Percentiles rank a stretch among this genome's conserved stretches.
Evolutionary conservation across 2,113 vertebrate species (phyloP).

Genomic region (Dipodomys spectabilis): DNA sequence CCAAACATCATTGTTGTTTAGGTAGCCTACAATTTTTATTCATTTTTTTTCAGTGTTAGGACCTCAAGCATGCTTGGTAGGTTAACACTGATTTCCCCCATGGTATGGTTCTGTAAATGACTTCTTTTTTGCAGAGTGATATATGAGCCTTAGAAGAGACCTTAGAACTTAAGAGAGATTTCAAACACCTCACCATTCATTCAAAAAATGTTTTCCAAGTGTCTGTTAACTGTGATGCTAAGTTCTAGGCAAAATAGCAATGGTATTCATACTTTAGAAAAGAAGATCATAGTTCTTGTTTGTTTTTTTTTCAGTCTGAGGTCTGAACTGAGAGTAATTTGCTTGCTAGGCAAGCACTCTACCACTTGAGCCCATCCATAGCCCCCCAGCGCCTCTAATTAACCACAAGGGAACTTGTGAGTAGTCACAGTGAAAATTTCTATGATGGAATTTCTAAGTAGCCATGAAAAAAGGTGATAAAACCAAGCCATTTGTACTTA

Average conservation of each 20-base stretch:
- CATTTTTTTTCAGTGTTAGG: background rate
- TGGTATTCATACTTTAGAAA: background rate
- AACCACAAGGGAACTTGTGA: background rate
- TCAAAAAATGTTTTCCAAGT: background rate
- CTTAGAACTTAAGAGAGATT: background rate
- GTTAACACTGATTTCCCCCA: background rate
- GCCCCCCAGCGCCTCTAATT: background rate
- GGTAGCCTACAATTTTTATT: background rate
- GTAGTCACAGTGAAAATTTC: background rate
- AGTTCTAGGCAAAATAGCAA: background rate
- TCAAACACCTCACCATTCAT: background rate
- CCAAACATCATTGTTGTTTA: background rate
- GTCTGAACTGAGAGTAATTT: too few relatives aligned
- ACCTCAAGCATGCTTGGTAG: background rate
- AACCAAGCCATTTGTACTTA: background rate
- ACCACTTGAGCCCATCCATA: background rate
- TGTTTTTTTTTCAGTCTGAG: too few relatives aligned
- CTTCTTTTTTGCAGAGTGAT: background rate
- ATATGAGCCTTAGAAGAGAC: background rate
- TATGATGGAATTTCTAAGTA: background rate
- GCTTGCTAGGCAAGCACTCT: too few relatives aligned
- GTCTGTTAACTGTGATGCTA: background rate
- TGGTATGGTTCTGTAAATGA: background rate
- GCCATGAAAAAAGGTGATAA: background rate
- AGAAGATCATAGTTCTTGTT: too few relatives aligned